Evolutionary conservation across 2,888 invertebrate genomes (phyloP).

Genomic region (Stenchaetothrips biformis): DNA sequence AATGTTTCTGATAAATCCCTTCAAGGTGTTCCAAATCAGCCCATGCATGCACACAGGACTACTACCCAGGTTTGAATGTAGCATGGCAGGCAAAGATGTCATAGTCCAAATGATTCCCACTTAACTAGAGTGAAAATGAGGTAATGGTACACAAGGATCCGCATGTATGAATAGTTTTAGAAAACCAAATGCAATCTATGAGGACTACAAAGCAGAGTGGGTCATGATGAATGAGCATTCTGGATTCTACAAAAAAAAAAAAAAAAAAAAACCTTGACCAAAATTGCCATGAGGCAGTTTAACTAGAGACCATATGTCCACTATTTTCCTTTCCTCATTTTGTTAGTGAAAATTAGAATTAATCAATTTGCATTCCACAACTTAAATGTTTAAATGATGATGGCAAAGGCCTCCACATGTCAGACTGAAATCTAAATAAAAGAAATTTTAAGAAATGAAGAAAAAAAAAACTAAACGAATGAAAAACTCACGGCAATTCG

Average conservation of each 20-base stretch:
- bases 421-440: constrained; percentile 31
- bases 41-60: constrained; percentile 18
- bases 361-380: too few relatives aligned
- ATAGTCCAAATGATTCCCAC: not conserved
- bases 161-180: constrained; percentile 35
- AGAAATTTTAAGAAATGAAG: constrained; percentile 26
- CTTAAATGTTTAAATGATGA: constrained; percentile 24
- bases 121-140: not conserved
- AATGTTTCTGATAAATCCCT: not conserved
- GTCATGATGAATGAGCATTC: constrained; percentile 31
- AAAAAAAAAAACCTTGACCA: not conserved
- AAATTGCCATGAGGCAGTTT: not conserved
- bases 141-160: not conserved
- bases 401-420: constrained; percentile 25
- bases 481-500: constrained; percentile 31
- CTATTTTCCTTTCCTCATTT: too few relatives aligned
- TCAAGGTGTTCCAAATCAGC: not conserved
- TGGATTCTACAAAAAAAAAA: constrained; percentile 28
- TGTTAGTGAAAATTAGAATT: not conserved
- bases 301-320: not conserved
- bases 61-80: not conserved
- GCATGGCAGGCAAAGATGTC: not conserved
- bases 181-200: constrained; percentile 34
- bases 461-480: too few relatives aligned
- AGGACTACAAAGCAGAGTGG: constrained; percentile 33